A percentile compares a stretch with the other conserved stretches of the same genome.
phyloP scores from a whole-genome alignment of 2,113 vertebrate genomes.

The Parotia lawesii region DNA sequence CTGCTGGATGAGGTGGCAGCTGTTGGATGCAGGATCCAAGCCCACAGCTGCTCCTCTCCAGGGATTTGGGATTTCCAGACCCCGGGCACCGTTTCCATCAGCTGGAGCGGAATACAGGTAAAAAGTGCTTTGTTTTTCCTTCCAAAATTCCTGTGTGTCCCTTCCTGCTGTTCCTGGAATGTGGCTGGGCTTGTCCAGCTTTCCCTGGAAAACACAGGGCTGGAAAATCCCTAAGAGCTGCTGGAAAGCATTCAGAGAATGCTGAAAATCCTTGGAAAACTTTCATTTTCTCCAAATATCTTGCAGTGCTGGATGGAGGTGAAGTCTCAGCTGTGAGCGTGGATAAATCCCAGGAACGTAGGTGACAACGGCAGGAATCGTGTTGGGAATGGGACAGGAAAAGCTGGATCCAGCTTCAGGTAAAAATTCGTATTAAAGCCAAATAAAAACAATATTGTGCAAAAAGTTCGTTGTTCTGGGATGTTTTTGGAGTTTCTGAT shows the following conservation, averaged over 20 bases:
- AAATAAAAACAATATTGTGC: accelerated
- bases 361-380: neutral
- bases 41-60: accelerated
- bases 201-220: neutral
- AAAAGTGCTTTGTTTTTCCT: accelerated
- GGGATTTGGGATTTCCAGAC: neutral
- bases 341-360: neutral
- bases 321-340: neutral
- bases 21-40: accelerated
- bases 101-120: neutral
- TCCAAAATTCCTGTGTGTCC: accelerated
- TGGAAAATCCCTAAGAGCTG: accelerated
- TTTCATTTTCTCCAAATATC: neutral
- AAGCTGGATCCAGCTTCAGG: neutral
- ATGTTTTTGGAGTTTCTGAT: accelerated
- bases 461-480: neutral
- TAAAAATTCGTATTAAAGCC: neutral
- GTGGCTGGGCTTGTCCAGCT: neutral
- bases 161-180: neutral
- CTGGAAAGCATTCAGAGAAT: neutral
- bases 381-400: accelerated
- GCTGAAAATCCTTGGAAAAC: neutral
- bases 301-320: neutral
- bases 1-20: neutral
- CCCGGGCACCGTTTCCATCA: accelerated